Conservation (phyloP, 2,113 vertebrate genomes). For the Upupa epops region DNA sequence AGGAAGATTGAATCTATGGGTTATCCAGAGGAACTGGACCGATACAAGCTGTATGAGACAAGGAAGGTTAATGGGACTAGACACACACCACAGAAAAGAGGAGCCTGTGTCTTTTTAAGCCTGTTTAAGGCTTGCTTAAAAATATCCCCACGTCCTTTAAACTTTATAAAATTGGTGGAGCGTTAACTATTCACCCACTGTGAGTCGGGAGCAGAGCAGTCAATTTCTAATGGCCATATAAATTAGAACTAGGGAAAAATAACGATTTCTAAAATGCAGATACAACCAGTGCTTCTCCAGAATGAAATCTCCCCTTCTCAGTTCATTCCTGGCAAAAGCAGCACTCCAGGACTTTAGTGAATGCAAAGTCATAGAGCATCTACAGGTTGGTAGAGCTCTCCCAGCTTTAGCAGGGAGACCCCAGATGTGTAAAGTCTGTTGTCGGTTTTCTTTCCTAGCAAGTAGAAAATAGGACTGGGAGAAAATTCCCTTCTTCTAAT, state of each 20-base stretch:
- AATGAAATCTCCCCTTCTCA: neutral
- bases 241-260: neutral
- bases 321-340: neutral
- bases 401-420: neutral
- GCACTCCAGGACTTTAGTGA: neutral
- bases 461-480: slow-evolving; percentile 27
- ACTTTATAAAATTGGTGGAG: neutral
- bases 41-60: neutral
- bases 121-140: neutral
- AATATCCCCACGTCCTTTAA: neutral
- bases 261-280: neutral
- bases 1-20: neutral
- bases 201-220: neutral
- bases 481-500: slow-evolving; percentile 12
- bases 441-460: slow-evolving; percentile 57
- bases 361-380: neutral
- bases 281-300: neutral
- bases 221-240: neutral
- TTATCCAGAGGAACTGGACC: neutral
- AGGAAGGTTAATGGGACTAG: neutral
- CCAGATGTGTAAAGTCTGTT: neutral
- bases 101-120: neutral
- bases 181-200: neutral
- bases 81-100: neutral
- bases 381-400: neutral